Percentiles rank a stretch among this genome's conserved stretches.
phyloP scores from a whole-genome alignment of 2,113 vertebrate species.

The Prunella himalayana region DNA sequence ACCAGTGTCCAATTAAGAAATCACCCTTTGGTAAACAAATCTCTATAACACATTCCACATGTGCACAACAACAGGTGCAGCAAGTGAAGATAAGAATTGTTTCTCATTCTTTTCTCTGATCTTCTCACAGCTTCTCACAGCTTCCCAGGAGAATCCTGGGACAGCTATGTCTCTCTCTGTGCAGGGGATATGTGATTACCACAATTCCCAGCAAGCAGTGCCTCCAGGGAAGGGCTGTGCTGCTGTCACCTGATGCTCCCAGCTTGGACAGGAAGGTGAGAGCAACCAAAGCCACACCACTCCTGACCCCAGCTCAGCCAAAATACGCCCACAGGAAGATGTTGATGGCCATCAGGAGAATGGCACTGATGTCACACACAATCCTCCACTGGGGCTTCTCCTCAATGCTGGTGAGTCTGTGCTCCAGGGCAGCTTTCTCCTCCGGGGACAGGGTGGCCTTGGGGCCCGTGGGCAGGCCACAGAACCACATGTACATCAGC shows the following conservation, averaged over 20 bases:
- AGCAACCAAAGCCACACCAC: background rate
- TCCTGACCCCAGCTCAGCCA: conserved; percentile 41
- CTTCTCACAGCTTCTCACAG: too few relatives aligned
- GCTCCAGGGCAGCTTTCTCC: conserved; percentile 65
- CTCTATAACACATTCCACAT: too few relatives aligned
- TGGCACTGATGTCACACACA: conserved; percentile 80
- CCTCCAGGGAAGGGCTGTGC: background rate
- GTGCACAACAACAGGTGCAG: too few relatives aligned
- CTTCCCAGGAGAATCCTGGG: too few relatives aligned
- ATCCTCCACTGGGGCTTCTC: conserved; percentile 81
- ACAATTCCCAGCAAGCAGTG: background rate
- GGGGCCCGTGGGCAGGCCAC: conserved; percentile 68
- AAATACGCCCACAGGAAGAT: conserved; percentile 93
- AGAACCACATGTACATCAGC: conserved; percentile 75
- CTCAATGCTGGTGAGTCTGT: conserved; percentile 76
- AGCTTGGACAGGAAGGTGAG: background rate
- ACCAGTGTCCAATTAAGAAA: too few relatives aligned
- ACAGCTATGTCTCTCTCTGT: too few relatives aligned
- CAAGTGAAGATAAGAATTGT: too few relatives aligned
- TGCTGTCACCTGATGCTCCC: rapidly evolving
- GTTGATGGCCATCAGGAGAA: conserved; percentile 81
- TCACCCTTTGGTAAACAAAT: too few relatives aligned
- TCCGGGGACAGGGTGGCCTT: conserved; percentile 47
- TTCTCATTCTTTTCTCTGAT: too few relatives aligned
- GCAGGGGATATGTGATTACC: too few relatives aligned